Evolutionary conservation across 2,888 invertebrate genomes (phyloP).

Genomic region (Drosophila prostipennis): DNA sequence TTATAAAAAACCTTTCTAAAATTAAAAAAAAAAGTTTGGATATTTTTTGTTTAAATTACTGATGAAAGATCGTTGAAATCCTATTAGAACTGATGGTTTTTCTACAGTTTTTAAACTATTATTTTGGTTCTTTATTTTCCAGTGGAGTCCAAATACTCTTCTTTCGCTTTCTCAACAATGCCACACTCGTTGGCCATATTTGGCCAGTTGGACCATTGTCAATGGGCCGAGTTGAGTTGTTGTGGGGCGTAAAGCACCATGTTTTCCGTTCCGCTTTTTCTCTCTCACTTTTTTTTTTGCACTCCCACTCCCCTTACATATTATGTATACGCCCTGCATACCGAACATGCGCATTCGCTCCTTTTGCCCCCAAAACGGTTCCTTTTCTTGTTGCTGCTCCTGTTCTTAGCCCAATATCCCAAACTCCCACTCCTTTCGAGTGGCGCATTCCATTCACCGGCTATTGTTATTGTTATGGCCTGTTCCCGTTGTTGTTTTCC

Average conservation of each 20-base stretch:
- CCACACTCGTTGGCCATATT: slow-evolving; percentile 24
- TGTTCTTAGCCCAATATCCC: not conserved
- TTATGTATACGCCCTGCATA: slow-evolving; percentile 43
- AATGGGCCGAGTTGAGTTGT: slow-evolving; percentile 74
- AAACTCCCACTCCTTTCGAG: not conserved
- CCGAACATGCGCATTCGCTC: slow-evolving; percentile 25
- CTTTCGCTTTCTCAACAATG: slow-evolving; percentile 11
- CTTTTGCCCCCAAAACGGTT: slow-evolving; percentile 1
- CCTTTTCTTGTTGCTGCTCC: not conserved
- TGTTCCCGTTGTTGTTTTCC: slow-evolving; percentile 14
- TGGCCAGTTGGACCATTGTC: slow-evolving; percentile 30
- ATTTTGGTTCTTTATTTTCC: not conserved
- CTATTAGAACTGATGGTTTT: not conserved
- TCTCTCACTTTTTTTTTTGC: not conserved
- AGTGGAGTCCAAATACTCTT: not conserved
- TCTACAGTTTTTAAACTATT: too few species aligned
- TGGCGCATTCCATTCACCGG: slow-evolving; percentile 12
- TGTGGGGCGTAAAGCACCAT: slow-evolving; percentile 71
- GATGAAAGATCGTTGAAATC: not conserved
- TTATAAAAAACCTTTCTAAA: too few species aligned
- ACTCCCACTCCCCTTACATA: slow-evolving; percentile 2
- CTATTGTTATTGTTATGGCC: slow-evolving; percentile 30
- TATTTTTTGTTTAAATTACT: too few species aligned
- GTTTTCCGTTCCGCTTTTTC: slow-evolving; percentile 51
- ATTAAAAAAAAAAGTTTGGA: too few species aligned